Percentiles rank a stretch among this genome's conserved stretches.
Conservation (phyloP, 2,888 invertebrate genomes). For the Sialis fuliginosa region DNA sequence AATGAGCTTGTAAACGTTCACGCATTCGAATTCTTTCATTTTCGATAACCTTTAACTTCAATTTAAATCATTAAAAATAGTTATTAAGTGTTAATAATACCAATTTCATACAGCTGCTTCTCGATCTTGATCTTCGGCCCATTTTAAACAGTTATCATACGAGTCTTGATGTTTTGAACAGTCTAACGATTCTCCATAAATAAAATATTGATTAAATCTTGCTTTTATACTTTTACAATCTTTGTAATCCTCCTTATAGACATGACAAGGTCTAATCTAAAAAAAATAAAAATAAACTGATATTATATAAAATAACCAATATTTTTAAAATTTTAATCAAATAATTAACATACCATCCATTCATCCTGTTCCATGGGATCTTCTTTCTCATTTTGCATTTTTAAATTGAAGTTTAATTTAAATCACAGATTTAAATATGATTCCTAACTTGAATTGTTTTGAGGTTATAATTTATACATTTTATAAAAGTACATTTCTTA, state of each 20-base stretch:
- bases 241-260: slow-evolving; percentile 65
- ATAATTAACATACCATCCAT: slow-evolving; percentile 16
- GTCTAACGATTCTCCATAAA: slow-evolving; percentile 51
- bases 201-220: slow-evolving; percentile 74
- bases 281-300: slow-evolving; percentile 11
- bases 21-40: slow-evolving; percentile 51
- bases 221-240: slow-evolving; percentile 60
- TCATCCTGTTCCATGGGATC: slow-evolving; percentile 11
- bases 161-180: slow-evolving; percentile 69
- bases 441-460: too few relatives aligned
- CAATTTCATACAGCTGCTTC: slow-evolving; percentile 46
- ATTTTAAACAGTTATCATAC: slow-evolving; percentile 54
- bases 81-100: slow-evolving; percentile 1
- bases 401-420: too few relatives aligned
- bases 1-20: slow-evolving; percentile 45
- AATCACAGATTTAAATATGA: too few relatives aligned
- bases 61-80: slow-evolving; percentile 8
- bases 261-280: slow-evolving; percentile 59
- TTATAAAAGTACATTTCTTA: too few relatives aligned
- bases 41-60: slow-evolving; percentile 42
- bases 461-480: too few relatives aligned
- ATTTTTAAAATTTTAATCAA: too few relatives aligned
- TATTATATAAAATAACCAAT: too few relatives aligned
- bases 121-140: slow-evolving; percentile 38
- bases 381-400: slow-evolving; percentile 1